phyloP scores from a whole-genome alignment of 2,888 invertebrate genomes.

The Nomada ruficornis region DNA sequence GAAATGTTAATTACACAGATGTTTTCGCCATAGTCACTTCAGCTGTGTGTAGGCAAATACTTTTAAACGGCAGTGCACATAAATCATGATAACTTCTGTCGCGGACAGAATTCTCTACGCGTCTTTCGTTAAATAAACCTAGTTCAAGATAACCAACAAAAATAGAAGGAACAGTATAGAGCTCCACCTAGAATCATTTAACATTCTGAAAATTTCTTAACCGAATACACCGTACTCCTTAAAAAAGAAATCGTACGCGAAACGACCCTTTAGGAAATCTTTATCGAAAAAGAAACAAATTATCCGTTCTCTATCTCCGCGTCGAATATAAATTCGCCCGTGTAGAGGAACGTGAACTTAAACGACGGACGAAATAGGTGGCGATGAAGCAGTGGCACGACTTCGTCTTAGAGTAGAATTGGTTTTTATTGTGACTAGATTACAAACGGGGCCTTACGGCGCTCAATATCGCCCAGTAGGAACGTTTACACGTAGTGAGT shows the following conservation, averaged over 20 bases:
- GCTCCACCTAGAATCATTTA: not conserved
- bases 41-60: too few relatives aligned
- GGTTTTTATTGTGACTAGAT: constrained; percentile 84
- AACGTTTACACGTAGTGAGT: constrained; percentile 81
- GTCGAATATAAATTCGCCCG: not conserved
- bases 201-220: not conserved
- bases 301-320: too few relatives aligned
- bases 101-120: constrained; percentile 5
- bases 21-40: too few relatives aligned
- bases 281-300: not conserved
- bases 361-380: constrained; percentile 4
- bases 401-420: constrained; percentile 81
- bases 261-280: too few relatives aligned
- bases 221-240: too few relatives aligned
- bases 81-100: constrained; percentile 33
- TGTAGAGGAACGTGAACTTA: not conserved
- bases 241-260: too few relatives aligned
- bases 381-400: constrained; percentile 34
- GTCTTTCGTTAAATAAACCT: constrained; percentile 11
- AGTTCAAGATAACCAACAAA: constrained; percentile 18
- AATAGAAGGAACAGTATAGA: not conserved
- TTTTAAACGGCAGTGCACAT: not conserved
- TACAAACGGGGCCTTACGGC: constrained; percentile 83
- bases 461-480: constrained; percentile 81
- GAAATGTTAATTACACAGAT: too few relatives aligned